Evolutionary conservation across 1,140 invertebrate genomes (phyloP), one percentile per base, ranked within the genome.

Genomic region (Conus ventricosus): DNA sequence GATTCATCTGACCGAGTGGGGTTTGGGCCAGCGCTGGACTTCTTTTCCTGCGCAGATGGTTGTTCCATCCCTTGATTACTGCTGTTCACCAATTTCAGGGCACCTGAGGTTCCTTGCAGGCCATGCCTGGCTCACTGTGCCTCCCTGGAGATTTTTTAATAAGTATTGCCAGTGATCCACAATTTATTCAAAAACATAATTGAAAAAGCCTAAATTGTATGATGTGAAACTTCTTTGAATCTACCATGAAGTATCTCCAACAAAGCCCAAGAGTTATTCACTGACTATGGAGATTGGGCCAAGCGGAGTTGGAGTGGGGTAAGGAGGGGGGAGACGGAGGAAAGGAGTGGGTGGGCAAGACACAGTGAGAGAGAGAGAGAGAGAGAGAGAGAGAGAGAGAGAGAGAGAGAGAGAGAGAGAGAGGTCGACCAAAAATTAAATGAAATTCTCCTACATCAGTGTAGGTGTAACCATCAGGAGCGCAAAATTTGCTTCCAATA

Each of bases 51-150:
- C n/a, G 7, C 75, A 82, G 71, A 23, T 11, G 53, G 13, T 20
- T 27, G 53, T 27, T 71, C 83, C 25, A 51, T 54, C 57, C 25
- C 54, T 53, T 53, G 15, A 17, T 15, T 80, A 27, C 53, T 84
- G 67, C 87, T 87, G 7, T 88, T 82, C 71, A 87, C 39, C 39
- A 39, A 76, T 71, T 88, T 88, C 82, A 90, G 82, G 20, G 88
- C 89, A n/a, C 89, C 75, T 90, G 84, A 27, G 86, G 82, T 88
- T 88, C 89, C 87, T 88, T 88, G 17, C 80, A 82, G 75, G 78
- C 86, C 86, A 87, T 85, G n/a, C 57, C 57, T 60, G 57, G 39
- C 39, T 39, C 39, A 3, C 39, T 3, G 39, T 39, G 39, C 39
- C 39, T 39, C 39, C 15, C n/a, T n/a, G 27, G n/a, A 11, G 82